These are phyloP conservation scores for Gouania willdenowi DNA, from an alignment of 2,797 vertebrate species.

Conservation along the genomic window DNA sequence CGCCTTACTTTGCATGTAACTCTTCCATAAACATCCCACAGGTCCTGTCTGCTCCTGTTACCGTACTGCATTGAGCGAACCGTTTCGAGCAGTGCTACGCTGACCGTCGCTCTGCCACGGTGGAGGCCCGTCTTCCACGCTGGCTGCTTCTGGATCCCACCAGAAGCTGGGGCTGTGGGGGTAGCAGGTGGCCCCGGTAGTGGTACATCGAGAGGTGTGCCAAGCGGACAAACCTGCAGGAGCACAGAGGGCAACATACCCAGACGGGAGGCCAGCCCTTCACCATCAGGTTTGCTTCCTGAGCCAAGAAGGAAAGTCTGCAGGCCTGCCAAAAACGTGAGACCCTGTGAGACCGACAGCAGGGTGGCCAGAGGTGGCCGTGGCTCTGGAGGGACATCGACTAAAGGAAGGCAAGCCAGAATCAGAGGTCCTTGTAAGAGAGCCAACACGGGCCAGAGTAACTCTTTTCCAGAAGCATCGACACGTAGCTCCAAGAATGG, in stretches of 20 bases:
- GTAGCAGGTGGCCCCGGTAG: constrained; percentile 37
- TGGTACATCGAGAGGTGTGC: constrained; percentile 81
- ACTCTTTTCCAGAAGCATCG: constrained; percentile 50
- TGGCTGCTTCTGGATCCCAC: constrained; percentile 80
- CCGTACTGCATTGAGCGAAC: constrained; percentile 92
- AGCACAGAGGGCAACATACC: constrained; percentile 77
- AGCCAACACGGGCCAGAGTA: constrained; percentile 87
- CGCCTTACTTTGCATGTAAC: constrained; percentile 94
- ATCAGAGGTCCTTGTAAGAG: constrained; percentile 79
- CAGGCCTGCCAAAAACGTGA: constrained; percentile 82
- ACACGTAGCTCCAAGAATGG: constrained; percentile 73
- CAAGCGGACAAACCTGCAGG: constrained; percentile 86
- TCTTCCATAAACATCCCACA: constrained; percentile 89
- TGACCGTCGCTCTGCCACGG: constrained; percentile 85
- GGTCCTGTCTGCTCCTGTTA: constrained; percentile 79
- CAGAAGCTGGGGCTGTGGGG: constrained; percentile 28
- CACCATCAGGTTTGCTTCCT: constrained; percentile 76
- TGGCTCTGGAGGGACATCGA: constrained; percentile 80
- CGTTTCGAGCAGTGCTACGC: constrained; percentile 82
- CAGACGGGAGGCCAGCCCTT: constrained; percentile 74
- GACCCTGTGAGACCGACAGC: constrained; percentile 84
- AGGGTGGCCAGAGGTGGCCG: constrained; percentile 80
- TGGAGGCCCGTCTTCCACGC: constrained; percentile 85
- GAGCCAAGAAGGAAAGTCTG: constrained; percentile 79
- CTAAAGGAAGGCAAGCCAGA: constrained; percentile 82